phyloP scores from a whole-genome alignment of 2,797 vertebrate species.

The Glyptemys insculpta region DNA sequence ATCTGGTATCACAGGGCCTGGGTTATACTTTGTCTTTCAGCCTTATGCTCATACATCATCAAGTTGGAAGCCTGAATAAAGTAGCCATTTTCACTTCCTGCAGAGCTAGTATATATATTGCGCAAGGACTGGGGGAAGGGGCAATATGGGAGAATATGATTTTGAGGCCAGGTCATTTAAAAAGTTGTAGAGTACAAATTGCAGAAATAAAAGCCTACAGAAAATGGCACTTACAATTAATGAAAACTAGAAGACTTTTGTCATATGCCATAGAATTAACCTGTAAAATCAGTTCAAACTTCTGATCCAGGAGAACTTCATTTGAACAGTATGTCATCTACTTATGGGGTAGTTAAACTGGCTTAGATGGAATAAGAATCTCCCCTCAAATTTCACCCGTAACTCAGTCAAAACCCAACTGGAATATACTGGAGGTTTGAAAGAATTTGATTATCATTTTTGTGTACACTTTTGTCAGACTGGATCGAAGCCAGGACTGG shows the following conservation, averaged over 20 bases:
- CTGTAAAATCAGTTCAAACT: slow-evolving; percentile 69
- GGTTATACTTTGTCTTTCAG: neutral
- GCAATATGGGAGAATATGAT: neutral
- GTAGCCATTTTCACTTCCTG: neutral
- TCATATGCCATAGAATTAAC: slow-evolving; percentile 68
- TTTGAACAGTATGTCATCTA: slow-evolving; percentile 68
- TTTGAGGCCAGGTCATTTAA: slow-evolving; percentile 51
- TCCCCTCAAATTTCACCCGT: slow-evolving; percentile 67
- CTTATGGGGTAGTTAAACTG: slow-evolving; percentile 59
- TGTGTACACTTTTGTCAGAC: neutral
- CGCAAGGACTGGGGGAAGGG: neutral
- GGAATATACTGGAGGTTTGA: neutral
- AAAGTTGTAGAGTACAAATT: slow-evolving; percentile 51
- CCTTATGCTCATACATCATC: neutral
- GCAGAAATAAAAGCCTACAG: slow-evolving; percentile 56
- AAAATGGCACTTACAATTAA: slow-evolving; percentile 72
- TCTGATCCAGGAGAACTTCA: neutral
- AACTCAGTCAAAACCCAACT: slow-evolving; percentile 41
- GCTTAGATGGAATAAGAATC: slow-evolving; percentile 57
- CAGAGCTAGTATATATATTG: neutral
- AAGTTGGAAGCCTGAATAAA: neutral
- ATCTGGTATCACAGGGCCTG: rapidly evolving
- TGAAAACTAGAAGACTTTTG: slow-evolving; percentile 64
- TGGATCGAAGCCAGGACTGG: neutral
- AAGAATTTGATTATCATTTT: slow-evolving; percentile 11